These are phyloP conservation scores for Callocephalon fimbriatum DNA, from an alignment of 2,113 vertebrate species.

Conservation along the genomic window DNA sequence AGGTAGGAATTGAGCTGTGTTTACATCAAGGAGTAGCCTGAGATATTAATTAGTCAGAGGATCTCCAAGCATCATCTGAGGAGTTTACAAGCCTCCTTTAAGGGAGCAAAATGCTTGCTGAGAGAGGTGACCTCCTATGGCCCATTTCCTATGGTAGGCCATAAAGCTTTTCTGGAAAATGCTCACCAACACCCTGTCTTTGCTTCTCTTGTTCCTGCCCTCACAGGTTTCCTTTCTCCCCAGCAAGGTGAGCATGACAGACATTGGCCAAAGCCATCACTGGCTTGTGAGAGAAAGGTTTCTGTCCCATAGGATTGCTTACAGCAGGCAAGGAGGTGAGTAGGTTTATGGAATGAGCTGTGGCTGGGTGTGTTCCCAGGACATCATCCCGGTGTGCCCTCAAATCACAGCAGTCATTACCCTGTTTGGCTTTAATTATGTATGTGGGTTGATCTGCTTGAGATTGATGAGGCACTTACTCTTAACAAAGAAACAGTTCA, in stretches of 20 bases:
- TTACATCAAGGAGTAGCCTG: background rate
- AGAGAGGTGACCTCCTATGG: background rate
- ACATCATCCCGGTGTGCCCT: background rate
- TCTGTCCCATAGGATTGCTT: background rate
- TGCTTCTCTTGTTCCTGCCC: background rate
- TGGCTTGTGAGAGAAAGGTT: background rate
- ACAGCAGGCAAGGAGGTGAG: accelerated
- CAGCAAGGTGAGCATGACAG: background rate
- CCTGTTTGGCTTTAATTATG: background rate
- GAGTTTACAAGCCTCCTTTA: background rate
- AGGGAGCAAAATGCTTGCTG: background rate
- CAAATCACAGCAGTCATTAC: background rate
- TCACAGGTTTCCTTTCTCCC: background rate
- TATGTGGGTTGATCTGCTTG: background rate
- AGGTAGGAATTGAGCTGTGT: background rate
- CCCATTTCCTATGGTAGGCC: accelerated
- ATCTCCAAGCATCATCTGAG: background rate
- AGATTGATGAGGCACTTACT: slow-evolving; percentile 2
- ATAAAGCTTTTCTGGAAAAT: background rate
- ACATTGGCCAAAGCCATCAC: background rate
- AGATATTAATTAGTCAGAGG: background rate
- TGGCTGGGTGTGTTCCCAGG: background rate
- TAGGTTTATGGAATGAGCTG: background rate
- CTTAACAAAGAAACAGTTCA: background rate
- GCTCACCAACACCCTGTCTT: background rate